Evolutionary conservation across 1,140 invertebrate genomes (phyloP), one percentile per base, ranked within the genome.

Genomic region (Delia radicum): DNA sequence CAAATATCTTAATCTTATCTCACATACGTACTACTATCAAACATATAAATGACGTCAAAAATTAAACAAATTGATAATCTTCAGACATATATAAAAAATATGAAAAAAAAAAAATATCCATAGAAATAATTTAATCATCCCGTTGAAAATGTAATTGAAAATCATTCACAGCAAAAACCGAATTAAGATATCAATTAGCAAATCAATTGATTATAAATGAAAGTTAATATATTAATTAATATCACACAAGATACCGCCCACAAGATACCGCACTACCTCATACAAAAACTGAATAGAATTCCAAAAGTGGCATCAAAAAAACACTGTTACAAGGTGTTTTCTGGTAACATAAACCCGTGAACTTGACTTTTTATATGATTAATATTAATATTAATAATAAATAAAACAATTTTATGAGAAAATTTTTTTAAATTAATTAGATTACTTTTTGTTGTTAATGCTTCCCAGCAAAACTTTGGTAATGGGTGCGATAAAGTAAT

Each of bases 361-460:
- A 65, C 62, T 65, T 65, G 62, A 65, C 62, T 29, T 65, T 29
- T 65, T 21, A n/a, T n/a, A n/a, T n/a, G n/a, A n/a, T n/a, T n/a
- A n/a, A n/a, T n/a, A n/a, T n/a, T n/a, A n/a, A n/a, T n/a, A n/a
- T n/a, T n/a, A n/a, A n/a, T n/a, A n/a, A n/a, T n/a, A n/a, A n/a
- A n/a, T n/a, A n/a, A n/a, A n/a, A n/a, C n/a, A n/a, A n/a, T n/a
- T n/a, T n/a, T n/a, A n/a, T n/a, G n/a, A n/a, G n/a, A n/a, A n/a
- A n/a, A n/a, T n/a, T n/a, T n/a, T n/a, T n/a, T n/a, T n/a, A n/a
- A n/a, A n/a, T n/a, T n/a, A n/a, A n/a, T n/a, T n/a, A n/a, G n/a
- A n/a, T n/a, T n/a, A n/a, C n/a, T n/a, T n/a, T n/a, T n/a, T n/a
- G n/a, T n/a, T n/a, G n/a, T n/a, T n/a, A n/a, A n/a, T n/a, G n/a